A percentile compares a stretch with the other conserved stretches of the same genome.
Conservation (phyloP, 2,113 vertebrate species). For the Microtus oregoni region DNA sequence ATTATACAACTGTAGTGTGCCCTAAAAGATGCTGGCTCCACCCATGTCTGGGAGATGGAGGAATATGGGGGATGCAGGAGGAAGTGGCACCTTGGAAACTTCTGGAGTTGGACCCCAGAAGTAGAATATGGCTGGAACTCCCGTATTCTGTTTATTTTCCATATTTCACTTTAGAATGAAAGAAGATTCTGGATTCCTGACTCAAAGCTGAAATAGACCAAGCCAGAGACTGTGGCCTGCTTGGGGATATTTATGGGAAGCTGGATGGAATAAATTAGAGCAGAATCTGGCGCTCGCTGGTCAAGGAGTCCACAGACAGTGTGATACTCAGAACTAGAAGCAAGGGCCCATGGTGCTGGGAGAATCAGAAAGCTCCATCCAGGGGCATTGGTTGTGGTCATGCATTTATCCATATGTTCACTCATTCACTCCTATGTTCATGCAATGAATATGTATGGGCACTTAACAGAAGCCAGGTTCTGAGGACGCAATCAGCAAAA, state of each 20-base stretch:
- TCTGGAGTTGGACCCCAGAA: not conserved
- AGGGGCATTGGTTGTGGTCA: not conserved
- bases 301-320: not conserved
- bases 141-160: not conserved
- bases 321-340: not conserved
- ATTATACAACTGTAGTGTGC: conserved; percentile 22
- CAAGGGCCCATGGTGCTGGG: not conserved
- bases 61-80: not conserved
- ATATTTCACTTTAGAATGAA: not conserved
- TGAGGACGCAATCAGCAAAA: not conserved
- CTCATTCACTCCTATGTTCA: not conserved
- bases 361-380: not conserved
- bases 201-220: not conserved
- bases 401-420: not conserved
- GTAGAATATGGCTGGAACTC: not conserved
- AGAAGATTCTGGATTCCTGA: conserved; percentile 23
- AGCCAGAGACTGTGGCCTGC: not conserved
- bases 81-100: not conserved
- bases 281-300: not conserved
- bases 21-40: conserved; percentile 39
- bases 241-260: not conserved
- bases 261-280: not conserved
- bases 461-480: not conserved
- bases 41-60: not conserved
- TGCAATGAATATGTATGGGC: not conserved